Percentiles rank a stretch among this genome's conserved stretches.
Conservation (phyloP, 2,113 vertebrate genomes). For the Sinocyclocheilus rhinocerous region DNA sequence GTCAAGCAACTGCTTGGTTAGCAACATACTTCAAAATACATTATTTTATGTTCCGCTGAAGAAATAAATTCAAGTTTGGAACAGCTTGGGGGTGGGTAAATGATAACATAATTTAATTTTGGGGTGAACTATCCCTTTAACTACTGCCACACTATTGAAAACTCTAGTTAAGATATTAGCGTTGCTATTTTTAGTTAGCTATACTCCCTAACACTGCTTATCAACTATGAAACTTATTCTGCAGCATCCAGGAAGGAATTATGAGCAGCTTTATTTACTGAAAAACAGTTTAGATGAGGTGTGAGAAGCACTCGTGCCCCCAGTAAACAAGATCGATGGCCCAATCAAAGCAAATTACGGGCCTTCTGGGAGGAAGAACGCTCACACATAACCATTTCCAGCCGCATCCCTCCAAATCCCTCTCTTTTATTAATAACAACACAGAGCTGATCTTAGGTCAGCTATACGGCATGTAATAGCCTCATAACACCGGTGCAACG, state of each 20-base stretch:
- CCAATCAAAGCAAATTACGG: conserved; percentile 43
- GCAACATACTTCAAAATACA: neutral
- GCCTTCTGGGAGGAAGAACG: conserved; percentile 39
- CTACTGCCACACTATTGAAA: neutral
- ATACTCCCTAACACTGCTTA: conserved; percentile 7
- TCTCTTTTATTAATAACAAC: conserved; percentile 35
- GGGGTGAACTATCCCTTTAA: neutral
- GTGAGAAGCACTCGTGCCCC: conserved; percentile 18
- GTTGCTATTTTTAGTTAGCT: conserved; percentile 23
- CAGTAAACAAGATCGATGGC: conserved; percentile 49
- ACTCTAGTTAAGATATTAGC: neutral
- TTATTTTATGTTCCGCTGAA: neutral
- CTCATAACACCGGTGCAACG: conserved; percentile 26
- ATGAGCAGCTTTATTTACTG: conserved; percentile 25
- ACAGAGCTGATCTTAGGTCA: conserved; percentile 42
- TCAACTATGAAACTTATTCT: conserved; percentile 24
- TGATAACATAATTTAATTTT: neutral
- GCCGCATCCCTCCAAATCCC: neutral
- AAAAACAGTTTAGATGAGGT: conserved; percentile 31
- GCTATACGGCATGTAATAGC: conserved; percentile 30
- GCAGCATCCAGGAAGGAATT: conserved; percentile 20
- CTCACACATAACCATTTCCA: conserved; percentile 20
- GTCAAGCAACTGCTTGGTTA: too few relatives aligned
- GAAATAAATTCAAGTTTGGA: neutral
- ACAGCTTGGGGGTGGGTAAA: neutral